phyloP scores from a whole-genome alignment of 2,888 invertebrate genomes.

The Sycophila texana region DNA sequence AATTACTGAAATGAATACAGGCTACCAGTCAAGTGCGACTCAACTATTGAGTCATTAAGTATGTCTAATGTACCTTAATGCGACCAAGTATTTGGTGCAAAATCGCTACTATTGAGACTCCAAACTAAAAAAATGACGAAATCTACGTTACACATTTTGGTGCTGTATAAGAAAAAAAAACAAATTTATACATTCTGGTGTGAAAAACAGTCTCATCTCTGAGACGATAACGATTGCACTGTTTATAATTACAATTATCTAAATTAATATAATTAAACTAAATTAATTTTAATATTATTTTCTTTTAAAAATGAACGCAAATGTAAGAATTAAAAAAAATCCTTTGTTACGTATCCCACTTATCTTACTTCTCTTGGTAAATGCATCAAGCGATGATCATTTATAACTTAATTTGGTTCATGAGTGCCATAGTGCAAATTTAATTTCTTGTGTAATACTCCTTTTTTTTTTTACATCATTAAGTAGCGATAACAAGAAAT shows the following conservation, averaged over 20 bases:
- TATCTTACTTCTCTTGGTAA: conserved; percentile 34
- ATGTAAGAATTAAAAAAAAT: conserved; percentile 43
- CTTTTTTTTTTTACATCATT: conserved; percentile 45
- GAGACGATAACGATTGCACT: conserved; percentile 70
- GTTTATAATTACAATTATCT: conserved; percentile 70
- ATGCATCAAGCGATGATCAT: conserved; percentile 44
- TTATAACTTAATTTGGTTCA: conserved; percentile 47
- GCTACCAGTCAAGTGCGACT: conserved; percentile 32
- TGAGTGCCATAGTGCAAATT: conserved; percentile 45
- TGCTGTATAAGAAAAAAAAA: conserved; percentile 36
- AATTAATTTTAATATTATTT: conserved; percentile 53
- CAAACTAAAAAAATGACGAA: conserved; percentile 27
- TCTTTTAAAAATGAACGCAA: conserved; percentile 39
- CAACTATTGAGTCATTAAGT: conserved; percentile 22
- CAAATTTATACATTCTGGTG: conserved; percentile 67
- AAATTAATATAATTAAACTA: conserved; percentile 66
- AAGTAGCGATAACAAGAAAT: conserved; percentile 49
- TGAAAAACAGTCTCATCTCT: conserved; percentile 32
- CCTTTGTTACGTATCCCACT: conserved; percentile 36
- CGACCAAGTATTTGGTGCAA: conserved; percentile 2
- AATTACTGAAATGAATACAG: conserved; percentile 25
- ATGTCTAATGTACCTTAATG: conserved; percentile 14
- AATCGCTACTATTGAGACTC: conserved; percentile 13
- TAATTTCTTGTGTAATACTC: conserved; percentile 36
- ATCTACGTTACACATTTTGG: conserved; percentile 24